phyloP scores from a whole-genome alignment of 2,113 vertebrate genomes.

The Stictonetta naevosa region DNA sequence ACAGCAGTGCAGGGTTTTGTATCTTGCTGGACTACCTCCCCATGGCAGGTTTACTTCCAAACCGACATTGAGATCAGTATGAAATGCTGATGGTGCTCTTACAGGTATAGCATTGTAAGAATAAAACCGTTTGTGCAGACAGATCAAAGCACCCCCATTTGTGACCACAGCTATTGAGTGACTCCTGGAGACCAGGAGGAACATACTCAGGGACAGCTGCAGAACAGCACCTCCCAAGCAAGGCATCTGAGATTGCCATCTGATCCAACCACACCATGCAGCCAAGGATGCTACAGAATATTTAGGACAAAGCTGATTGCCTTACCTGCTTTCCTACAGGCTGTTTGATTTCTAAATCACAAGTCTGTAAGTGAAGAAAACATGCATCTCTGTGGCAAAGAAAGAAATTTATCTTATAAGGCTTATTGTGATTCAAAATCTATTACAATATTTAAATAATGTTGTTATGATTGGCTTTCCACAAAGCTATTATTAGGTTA shows the following conservation, averaged over 20 bases:
- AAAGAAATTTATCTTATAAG: background rate
- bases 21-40: background rate
- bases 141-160: fast-evolving
- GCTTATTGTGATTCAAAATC: background rate
- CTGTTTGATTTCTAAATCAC: background rate
- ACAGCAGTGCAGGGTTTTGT: background rate
- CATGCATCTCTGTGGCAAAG: background rate
- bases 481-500: conserved; percentile 25
- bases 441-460: conserved; percentile 31
- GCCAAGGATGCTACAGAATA: background rate
- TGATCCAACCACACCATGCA: background rate
- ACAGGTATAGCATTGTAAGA: background rate
- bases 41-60: background rate
- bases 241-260: no score
- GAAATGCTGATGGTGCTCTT: background rate
- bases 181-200: background rate
- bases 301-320: background rate
- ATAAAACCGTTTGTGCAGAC: background rate
- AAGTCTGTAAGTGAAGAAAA: background rate
- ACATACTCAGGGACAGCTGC: background rate
- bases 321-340: background rate
- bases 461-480: background rate
- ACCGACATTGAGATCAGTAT: background rate
- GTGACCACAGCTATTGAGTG: fast-evolving
- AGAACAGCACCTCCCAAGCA: background rate